These are phyloP conservation scores for Ornithorhynchus anatinus DNA, from an alignment of 2,113 vertebrate species.

Conservation along the genomic window DNA sequence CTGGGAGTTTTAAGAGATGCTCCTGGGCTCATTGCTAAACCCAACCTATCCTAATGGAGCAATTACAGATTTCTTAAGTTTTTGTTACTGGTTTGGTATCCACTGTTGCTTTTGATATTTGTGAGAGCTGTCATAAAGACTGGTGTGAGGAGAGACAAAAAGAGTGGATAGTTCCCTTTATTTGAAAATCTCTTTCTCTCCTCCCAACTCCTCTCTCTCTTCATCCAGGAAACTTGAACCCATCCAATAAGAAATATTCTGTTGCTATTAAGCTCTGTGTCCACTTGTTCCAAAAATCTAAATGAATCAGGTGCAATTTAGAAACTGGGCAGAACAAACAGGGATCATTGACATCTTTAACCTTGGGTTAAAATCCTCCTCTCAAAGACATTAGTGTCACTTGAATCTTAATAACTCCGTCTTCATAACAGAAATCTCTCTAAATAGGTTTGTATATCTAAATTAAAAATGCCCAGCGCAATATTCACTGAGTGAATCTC, in stretches of 20 bases:
- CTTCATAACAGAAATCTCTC: background rate
- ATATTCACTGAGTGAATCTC: background rate
- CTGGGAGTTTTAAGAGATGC: too few species aligned
- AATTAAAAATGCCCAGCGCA: background rate
- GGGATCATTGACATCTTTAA: background rate
- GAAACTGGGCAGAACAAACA: background rate
- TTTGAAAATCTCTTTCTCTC: too few species aligned
- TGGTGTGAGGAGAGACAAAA: too few species aligned
- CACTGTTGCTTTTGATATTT: too few species aligned
- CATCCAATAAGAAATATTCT: background rate
- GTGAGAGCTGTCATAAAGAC: too few species aligned
- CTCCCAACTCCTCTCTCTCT: too few species aligned
- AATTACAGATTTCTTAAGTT: too few species aligned
- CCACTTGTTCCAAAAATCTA: background rate
- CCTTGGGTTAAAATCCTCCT: background rate
- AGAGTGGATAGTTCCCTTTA: too few species aligned
- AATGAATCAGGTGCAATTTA: background rate
- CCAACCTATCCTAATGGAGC: too few species aligned
- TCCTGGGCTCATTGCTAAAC: too few species aligned
- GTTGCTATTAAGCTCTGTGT: background rate
- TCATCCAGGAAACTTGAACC: too few species aligned
- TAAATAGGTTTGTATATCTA: background rate
- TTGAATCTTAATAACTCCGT: background rate
- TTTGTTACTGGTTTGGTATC: too few species aligned
- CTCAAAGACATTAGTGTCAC: background rate